Evolutionary conservation across 2,113 vertebrate species (phyloP).

Genomic region (Zootoca vivipara): DNA sequence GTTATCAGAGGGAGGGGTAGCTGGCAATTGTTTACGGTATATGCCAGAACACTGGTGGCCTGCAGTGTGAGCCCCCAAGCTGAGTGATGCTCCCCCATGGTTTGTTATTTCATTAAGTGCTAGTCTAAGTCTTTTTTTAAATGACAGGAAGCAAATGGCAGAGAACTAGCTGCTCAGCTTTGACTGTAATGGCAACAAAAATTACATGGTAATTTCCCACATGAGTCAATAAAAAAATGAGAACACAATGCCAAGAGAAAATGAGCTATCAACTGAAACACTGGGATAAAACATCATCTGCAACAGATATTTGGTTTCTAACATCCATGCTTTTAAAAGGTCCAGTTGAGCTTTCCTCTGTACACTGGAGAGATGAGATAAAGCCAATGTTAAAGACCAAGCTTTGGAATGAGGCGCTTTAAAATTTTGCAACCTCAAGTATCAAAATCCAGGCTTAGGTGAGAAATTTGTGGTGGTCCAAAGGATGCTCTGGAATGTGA

Average conservation of each 20-base stretch:
- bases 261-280: background rate
- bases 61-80: background rate
- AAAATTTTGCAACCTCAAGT: background rate
- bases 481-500: background rate
- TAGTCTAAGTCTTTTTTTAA: background rate
- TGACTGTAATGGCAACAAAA: constrained; percentile 11
- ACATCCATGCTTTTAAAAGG: background rate
- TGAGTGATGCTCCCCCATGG: background rate
- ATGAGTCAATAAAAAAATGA: background rate
- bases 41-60: background rate
- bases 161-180: background rate
- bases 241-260: background rate
- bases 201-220: constrained; percentile 25
- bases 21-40: constrained; percentile 14
- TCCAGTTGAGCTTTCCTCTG: background rate
- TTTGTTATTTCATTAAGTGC: constrained; percentile 22
- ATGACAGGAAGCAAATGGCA: constrained; percentile 3
- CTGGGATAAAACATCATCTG: background rate
- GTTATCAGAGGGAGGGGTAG: background rate
- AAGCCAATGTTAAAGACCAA: background rate
- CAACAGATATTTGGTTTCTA: background rate
- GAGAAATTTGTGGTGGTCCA: background rate
- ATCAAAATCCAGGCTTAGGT: background rate
- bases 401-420: background rate
- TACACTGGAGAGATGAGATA: background rate